These are phyloP conservation scores for Mycteria americana DNA, from an alignment of 2,797 vertebrate species.

Conservation along the genomic window DNA sequence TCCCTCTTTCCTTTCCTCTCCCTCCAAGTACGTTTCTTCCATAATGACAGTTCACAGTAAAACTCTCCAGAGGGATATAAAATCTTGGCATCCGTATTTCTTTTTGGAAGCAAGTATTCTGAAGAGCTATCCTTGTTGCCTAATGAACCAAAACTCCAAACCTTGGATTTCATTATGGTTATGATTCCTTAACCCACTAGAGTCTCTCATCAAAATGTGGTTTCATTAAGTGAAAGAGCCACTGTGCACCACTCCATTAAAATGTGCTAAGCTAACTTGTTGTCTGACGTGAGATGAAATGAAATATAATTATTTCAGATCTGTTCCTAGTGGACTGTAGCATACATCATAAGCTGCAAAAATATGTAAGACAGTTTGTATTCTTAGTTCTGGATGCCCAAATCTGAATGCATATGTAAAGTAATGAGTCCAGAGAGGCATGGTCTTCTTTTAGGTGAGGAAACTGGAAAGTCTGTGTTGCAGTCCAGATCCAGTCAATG, in stretches of 20 bases:
- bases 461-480: background rate
- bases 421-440: background rate
- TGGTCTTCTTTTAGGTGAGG: background rate
- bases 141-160: constrained; percentile 75
- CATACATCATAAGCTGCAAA: constrained; percentile 11
- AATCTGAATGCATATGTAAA: background rate
- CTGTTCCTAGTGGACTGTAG: constrained; percentile 21
- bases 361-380: background rate
- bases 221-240: constrained; percentile 73
- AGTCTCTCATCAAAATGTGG: constrained; percentile 71
- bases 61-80: constrained; percentile 46
- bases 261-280: constrained; percentile 65
- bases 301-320: constrained; percentile 67
- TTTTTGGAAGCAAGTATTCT: constrained; percentile 60
- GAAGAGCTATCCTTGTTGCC: constrained; percentile 66
- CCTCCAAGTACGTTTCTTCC: constrained; percentile 21
- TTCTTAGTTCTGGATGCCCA: background rate
- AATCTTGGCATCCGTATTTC: constrained; percentile 52
- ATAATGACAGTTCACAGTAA: constrained; percentile 31
- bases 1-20: background rate
- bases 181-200: constrained; percentile 70
- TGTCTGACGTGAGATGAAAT: constrained; percentile 58
- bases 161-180: constrained; percentile 74
- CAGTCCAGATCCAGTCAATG: background rate
- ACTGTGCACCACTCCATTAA: constrained; percentile 65